phyloP scores from a whole-genome alignment of 2,888 invertebrate genomes.

The Orthosia gracilis region DNA sequence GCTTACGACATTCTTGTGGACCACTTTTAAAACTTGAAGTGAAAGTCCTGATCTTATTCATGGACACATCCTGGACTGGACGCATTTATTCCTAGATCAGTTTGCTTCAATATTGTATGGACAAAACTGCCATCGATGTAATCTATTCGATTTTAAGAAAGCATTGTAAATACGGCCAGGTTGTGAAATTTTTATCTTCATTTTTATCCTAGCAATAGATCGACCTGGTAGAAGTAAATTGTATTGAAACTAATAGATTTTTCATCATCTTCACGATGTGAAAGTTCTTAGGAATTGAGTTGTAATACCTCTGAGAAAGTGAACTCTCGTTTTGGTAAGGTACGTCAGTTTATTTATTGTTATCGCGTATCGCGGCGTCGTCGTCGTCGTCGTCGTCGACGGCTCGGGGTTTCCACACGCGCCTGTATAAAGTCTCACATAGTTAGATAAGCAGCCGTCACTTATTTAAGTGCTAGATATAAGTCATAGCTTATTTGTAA shows the following conservation, averaged over 20 bases:
- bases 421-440: conserved; percentile 78
- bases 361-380: conserved; percentile 69
- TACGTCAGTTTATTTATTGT: conserved; percentile 79
- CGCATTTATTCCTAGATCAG: conserved; percentile 51
- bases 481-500: conserved; percentile 88
- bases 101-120: conserved; percentile 52
- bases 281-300: conserved; percentile 84
- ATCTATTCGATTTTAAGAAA: conserved; percentile 73
- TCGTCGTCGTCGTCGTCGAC: conserved; percentile 68
- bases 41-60: conserved; percentile 40
- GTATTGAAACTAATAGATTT: conserved; percentile 56
- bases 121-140: conserved; percentile 58
- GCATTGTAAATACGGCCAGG: conserved; percentile 90
- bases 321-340: conserved; percentile 81
- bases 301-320: conserved; percentile 85
- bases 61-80: conserved; percentile 53
- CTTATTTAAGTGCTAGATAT: conserved; percentile 85
- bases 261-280: conserved; percentile 67
- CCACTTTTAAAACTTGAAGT: conserved; percentile 33
- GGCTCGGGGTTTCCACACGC: conserved; percentile 61
- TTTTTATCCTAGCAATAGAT: conserved; percentile 82
- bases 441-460: conserved; percentile 82
- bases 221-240: conserved; percentile 78
- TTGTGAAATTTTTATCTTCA: conserved; percentile 88
- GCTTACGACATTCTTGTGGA: conserved; percentile 40